Evolutionary conservation across 1,140 invertebrate genomes (phyloP).

Genomic region (Micrasema minimum): DNA sequence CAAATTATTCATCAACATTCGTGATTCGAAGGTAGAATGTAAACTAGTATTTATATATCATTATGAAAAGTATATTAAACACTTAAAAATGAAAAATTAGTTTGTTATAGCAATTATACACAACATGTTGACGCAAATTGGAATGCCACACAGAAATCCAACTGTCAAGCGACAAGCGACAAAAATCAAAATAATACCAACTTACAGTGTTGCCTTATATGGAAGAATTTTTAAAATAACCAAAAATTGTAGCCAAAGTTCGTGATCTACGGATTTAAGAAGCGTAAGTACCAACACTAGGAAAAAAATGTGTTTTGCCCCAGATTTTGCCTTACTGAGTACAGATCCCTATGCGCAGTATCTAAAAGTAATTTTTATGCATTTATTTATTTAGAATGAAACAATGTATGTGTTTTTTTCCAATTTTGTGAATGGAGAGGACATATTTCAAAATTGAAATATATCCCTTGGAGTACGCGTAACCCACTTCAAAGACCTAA

Average conservation of each 20-base stretch:
- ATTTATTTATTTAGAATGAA: no score
- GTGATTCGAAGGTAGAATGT: neutral
- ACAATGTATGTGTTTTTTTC: no score
- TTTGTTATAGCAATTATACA: slow-evolving; percentile 9
- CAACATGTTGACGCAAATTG: slow-evolving; percentile 6
- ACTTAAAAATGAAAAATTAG: neutral
- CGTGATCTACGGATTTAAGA: no score
- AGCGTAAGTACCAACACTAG: no score
- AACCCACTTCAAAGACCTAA: no score
- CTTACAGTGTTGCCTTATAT: slow-evolving; percentile 29
- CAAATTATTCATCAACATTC: slow-evolving; percentile 13
- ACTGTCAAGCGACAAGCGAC: slow-evolving; percentile 36
- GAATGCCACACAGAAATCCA: slow-evolving; percentile 27
- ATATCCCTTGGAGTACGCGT: no score
- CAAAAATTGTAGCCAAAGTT: neutral
- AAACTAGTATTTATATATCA: neutral
- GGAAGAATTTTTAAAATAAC: slow-evolving; percentile 14
- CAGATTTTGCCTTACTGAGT: no score
- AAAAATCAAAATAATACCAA: slow-evolving; percentile 33
- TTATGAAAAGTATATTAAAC: neutral
- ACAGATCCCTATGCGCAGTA: no score
- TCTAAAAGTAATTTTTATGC: no score
- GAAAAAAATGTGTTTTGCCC: no score
- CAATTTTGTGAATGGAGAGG: no score
- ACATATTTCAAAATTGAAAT: no score